phyloP scores from a whole-genome alignment of 2,797 vertebrate genomes.

The Intellagama lesueurii region DNA sequence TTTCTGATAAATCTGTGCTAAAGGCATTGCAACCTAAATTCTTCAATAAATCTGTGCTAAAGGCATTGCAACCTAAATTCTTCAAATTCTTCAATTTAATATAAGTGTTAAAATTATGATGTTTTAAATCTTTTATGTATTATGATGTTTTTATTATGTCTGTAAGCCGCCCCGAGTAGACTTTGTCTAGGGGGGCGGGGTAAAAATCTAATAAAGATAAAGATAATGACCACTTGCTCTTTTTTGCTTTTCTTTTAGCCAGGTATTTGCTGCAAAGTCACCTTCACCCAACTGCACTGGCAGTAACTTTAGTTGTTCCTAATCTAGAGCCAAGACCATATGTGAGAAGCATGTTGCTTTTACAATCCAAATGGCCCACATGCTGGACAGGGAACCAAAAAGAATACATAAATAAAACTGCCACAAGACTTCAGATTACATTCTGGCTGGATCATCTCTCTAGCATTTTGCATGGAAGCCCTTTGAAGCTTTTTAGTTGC shows the following conservation, averaged over 20 bases:
- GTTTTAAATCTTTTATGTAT: too few relatives aligned
- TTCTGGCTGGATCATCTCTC: constrained; percentile 51
- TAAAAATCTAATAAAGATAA: too few relatives aligned
- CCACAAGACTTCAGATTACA: constrained; percentile 68
- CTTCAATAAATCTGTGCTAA: constrained; percentile 16
- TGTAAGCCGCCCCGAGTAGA: too few relatives aligned
- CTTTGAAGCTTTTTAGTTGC: constrained; percentile 33
- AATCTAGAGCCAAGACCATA: constrained; percentile 57
- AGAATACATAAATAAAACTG: background rate
- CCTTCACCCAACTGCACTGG: constrained; percentile 55
- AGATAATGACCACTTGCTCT: constrained; percentile 8
- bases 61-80: fast-evolving
- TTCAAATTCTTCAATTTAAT: too few relatives aligned
- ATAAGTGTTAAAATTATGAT: too few relatives aligned
- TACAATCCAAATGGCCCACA: constrained; percentile 58
- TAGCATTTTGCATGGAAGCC: constrained; percentile 48
- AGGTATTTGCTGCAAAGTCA: constrained; percentile 66
- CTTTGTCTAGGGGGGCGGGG: too few relatives aligned
- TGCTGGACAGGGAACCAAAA: constrained; percentile 56
- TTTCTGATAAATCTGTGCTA: constrained; percentile 22
- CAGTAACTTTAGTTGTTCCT: constrained; percentile 56
- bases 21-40: fast-evolving
- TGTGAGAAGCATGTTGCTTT: constrained; percentile 33
- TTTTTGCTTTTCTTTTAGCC: background rate
- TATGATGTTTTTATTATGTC: too few relatives aligned